A percentile compares a stretch with the other conserved stretches of the same genome.
These are phyloP conservation scores for Drosophila nr. perissopoda DNA, from an alignment of 2,888 invertebrate species.

Conservation along the genomic window DNA sequence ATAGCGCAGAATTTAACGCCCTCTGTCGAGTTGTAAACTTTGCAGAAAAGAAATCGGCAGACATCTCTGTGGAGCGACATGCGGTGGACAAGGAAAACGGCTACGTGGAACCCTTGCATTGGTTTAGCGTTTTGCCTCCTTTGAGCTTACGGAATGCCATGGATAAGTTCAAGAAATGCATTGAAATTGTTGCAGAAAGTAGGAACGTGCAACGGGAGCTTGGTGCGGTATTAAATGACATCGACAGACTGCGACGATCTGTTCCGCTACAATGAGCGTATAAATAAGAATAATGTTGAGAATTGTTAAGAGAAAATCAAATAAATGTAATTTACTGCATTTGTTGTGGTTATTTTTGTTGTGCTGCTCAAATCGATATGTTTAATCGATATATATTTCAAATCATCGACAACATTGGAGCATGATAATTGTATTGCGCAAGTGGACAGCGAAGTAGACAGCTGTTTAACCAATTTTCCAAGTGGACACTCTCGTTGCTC, in stretches of 20 bases:
- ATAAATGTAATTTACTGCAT: not conserved
- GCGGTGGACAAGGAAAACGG: slow-evolving; percentile 83
- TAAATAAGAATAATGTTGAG: slow-evolving; percentile 50
- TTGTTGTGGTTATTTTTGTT: not conserved
- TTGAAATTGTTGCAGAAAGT: slow-evolving; percentile 89
- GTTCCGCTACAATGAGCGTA: slow-evolving; percentile 16
- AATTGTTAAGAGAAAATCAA: not conserved
- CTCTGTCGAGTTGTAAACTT: slow-evolving; percentile 83
- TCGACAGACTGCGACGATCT: slow-evolving; percentile 51
- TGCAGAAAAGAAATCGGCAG: slow-evolving; percentile 81
- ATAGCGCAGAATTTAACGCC: slow-evolving; percentile 86
- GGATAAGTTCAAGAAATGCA: slow-evolving; percentile 89
- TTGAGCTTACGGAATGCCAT: slow-evolving; percentile 91
- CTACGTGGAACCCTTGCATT: slow-evolving; percentile 89
- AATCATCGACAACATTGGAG: slow-evolving; percentile 38
- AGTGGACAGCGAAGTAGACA: slow-evolving; percentile 40
- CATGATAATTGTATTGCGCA: slow-evolving; percentile 14
- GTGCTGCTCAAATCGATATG: not conserved
- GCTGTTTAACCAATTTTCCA: slow-evolving; percentile 35
- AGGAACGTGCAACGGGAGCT: slow-evolving; percentile 90
- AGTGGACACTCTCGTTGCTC: slow-evolving; percentile 52
- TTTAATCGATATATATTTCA: slow-evolving; percentile 16
- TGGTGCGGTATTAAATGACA: slow-evolving; percentile 60
- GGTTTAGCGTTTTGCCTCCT: slow-evolving; percentile 95
- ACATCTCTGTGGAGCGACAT: slow-evolving; percentile 82